These are phyloP conservation scores for Dendrophyllia cribrosa DNA, from an alignment of 64 coral and sea anemone species.

Conservation along the genomic window DNA sequence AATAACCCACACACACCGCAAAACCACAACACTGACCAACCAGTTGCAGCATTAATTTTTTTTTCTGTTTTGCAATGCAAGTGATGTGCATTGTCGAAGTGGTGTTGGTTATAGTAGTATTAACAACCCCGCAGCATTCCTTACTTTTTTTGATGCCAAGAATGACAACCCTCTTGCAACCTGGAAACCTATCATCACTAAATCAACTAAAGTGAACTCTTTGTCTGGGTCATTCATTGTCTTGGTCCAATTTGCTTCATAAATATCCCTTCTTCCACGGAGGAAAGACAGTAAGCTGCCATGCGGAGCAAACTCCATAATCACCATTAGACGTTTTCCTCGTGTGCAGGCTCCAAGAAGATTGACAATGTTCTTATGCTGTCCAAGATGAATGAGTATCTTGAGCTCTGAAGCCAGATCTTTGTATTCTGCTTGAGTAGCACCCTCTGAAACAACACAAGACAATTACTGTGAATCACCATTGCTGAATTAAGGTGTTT, in stretches of 20 bases:
- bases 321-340: conserved; percentile 64
- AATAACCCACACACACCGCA: too few relatives aligned
- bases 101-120: too few relatives aligned
- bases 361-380: conserved; percentile 82
- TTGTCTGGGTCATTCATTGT: conserved; percentile 55
- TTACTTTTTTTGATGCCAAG: conserved; percentile 76
- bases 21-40: too few relatives aligned
- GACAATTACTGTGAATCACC: not conserved
- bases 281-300: conserved; percentile 76
- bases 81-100: too few relatives aligned
- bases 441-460: conserved; percentile 55
- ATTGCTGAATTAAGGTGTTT: too few relatives aligned
- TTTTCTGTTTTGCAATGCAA: too few relatives aligned
- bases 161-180: conserved; percentile 81
- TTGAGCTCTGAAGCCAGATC: conserved; percentile 78
- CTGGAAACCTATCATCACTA: conserved; percentile 69
- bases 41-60: too few relatives aligned
- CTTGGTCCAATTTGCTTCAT: conserved; percentile 75
- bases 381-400: conserved; percentile 83
- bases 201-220: conserved; percentile 80
- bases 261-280: conserved; percentile 48
- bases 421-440: conserved; percentile 76
- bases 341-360: conserved; percentile 76
- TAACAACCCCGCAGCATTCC: too few relatives aligned
- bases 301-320: conserved; percentile 84